Evolutionary conservation across 2,113 vertebrate species (phyloP), one percentile per base, ranked within the genome.

Genomic region (Charadrius vociferus): DNA sequence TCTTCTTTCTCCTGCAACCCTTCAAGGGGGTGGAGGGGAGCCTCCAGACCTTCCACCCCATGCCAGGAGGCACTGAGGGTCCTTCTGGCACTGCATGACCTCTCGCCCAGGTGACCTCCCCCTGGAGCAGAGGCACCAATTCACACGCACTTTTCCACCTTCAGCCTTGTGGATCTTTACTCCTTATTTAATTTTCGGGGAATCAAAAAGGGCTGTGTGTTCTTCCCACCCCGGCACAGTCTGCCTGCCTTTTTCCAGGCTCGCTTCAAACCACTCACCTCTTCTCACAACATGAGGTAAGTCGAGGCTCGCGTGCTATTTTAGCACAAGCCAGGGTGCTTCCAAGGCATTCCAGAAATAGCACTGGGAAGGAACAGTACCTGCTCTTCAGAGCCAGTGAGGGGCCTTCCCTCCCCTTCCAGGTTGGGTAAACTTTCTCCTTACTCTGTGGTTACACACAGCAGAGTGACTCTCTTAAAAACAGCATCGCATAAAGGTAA

Each of bases 341-440:
- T 80, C 93, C 81, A 66, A 90, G 30, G 39, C 16, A 87, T 92
- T 93, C 91, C 91, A 83, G 91, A 80, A 91, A 74, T 34, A 93
- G 83, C 59, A 10, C 11, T 0, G 20, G 66, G 68, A 36, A 70
- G 43, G 34, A 80, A 41, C 81, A 92, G 87, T 32, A 43, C 45
- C 58, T 71, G 70, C 80, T 93, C 84, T 74, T 91, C 43, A 53
- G 73, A 72, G 77, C 47, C 71, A 52, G 68, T 11, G 3, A 50
- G 34, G 58, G 68, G 67, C 53, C 75, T 73, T 67, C 75, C 86
- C 70, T 86, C 63, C 80, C 78, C 67, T 90, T 27, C 66, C 88
- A 58, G 18, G 14, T 0, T 77, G 81, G 85, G 77, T 66, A 71
- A 92, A 87, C 41, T 73, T 63, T 74, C 68, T 78, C 86, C 86